Evolutionary conservation across 2,113 vertebrate species (phyloP), one percentile per base, ranked within the genome.

Genomic region (Paradoxurus hermaphroditus): DNA sequence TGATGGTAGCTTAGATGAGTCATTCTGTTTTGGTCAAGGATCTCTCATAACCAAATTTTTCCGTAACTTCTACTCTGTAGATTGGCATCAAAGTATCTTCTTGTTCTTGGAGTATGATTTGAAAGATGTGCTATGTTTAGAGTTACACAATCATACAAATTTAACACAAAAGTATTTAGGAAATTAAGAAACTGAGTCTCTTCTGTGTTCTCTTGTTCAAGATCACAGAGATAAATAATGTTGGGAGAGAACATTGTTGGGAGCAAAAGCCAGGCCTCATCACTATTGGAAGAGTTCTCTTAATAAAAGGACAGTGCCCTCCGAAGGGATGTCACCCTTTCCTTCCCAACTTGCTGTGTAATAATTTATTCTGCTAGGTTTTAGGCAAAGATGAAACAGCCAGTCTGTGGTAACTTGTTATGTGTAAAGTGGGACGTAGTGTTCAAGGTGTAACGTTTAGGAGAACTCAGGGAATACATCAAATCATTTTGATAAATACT

Each of bases 401-500:
- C 91, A 68, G 23, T 49, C 21, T 88, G 3, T 93, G 62, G n/a
- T 46, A 94, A 82, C 39, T 34, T 91, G 9, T 90, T 51, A 12
- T 68, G 14, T 62, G 12, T 44, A 63, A 81, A 44, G 1, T 91
- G 1, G 72, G 19, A 72, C 86, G 3, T 23, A 10, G 0, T 78
- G 11, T 65, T 89, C 70, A 59, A 94, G 81, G 51, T 85, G 12
- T 90, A 77, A 77, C 46, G 29, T 72, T 89, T 62, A 94, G 78
- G 31, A 79, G 68, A 84, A 91, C 63, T 62, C 27, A 36, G 25
- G 84, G 14, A 92, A 65, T 2, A 90, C 21, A 65, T 86, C 11
- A 91, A 77, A 68, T 94, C 36, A 65, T 36, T 95, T 92, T 92
- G 53, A 82, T 81, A 88, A 56, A 36, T 77, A 86, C 63, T 96